phyloP scores from a whole-genome alignment of 2,888 invertebrate species.

The Eristalinus sepulchralis region DNA sequence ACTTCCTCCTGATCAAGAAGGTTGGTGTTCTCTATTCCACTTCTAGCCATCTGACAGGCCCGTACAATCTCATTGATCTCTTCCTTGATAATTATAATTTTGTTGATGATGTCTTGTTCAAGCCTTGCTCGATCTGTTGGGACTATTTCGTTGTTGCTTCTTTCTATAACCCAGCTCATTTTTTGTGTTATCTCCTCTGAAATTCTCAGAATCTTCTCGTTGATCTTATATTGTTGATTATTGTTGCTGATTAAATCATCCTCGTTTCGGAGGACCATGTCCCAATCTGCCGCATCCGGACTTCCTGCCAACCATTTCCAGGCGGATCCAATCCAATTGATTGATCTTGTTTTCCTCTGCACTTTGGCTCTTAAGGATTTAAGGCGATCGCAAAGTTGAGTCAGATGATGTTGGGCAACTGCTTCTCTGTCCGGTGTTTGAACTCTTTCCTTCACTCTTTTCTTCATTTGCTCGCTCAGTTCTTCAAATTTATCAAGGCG shows the following conservation, averaged over 20 bases:
- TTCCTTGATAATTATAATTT: slow-evolving; percentile 28
- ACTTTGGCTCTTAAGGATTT: background rate
- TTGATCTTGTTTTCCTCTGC: slow-evolving; percentile 13
- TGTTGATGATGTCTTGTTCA: slow-evolving; percentile 14
- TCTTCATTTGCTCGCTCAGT: background rate
- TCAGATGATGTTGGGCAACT: background rate
- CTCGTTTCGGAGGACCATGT: slow-evolving; percentile 14
- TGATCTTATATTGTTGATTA: slow-evolving; percentile 58
- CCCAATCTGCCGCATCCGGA: slow-evolving; percentile 28
- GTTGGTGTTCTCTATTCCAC: slow-evolving; percentile 48
- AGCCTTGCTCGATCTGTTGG: background rate
- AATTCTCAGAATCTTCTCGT: slow-evolving; percentile 1
- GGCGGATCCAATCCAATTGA: slow-evolving; percentile 57
- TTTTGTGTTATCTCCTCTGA: slow-evolving; percentile 7
- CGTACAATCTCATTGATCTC: slow-evolving; percentile 44
- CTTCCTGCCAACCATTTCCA: slow-evolving; percentile 62
- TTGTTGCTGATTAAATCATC: slow-evolving; percentile 31
- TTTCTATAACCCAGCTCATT: slow-evolving; percentile 27
- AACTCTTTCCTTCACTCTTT: background rate
- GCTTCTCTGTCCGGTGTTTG: background rate
- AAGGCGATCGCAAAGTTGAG: background rate
- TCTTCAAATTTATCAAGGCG: background rate
- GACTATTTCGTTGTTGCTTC: background rate
- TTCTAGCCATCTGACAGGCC: slow-evolving; percentile 47
- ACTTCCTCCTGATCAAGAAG: slow-evolving; percentile 19